Evolutionary conservation across 2,797 vertebrate species (phyloP).

Genomic region (Chloroceryle amazona): DNA sequence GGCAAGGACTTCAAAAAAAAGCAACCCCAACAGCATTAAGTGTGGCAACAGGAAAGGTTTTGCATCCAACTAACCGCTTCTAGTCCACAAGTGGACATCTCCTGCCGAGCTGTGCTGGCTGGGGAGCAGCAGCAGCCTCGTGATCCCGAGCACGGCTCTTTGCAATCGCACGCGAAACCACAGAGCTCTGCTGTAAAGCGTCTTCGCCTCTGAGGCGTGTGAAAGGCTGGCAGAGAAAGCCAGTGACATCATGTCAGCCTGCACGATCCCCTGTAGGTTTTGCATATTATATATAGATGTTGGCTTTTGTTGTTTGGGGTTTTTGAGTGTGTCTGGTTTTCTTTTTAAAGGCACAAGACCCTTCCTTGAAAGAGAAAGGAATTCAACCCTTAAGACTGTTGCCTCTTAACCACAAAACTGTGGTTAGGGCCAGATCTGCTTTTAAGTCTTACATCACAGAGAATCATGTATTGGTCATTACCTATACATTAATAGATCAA

Average conservation of each 20-base stretch:
- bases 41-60: background rate
- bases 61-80: background rate
- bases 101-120: background rate
- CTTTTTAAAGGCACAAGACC: conserved; percentile 42
- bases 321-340: background rate
- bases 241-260: conserved; percentile 60
- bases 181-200: background rate
- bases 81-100: background rate
- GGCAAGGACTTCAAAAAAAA: conserved; percentile 1
- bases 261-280: conserved; percentile 14
- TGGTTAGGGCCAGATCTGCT: background rate
- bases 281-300: conserved; percentile 29
- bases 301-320: conserved; percentile 27
- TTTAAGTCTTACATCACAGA: background rate
- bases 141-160: background rate
- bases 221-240: conserved; percentile 62
- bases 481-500: background rate
- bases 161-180: background rate
- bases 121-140: background rate
- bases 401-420: background rate
- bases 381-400: background rate
- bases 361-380: conserved; percentile 1
- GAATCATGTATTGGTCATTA: background rate
- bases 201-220: background rate
- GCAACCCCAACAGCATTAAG: background rate